phyloP scores from a whole-genome alignment of 2,888 invertebrate species.

The Ichneumoninae sp. region DNA sequence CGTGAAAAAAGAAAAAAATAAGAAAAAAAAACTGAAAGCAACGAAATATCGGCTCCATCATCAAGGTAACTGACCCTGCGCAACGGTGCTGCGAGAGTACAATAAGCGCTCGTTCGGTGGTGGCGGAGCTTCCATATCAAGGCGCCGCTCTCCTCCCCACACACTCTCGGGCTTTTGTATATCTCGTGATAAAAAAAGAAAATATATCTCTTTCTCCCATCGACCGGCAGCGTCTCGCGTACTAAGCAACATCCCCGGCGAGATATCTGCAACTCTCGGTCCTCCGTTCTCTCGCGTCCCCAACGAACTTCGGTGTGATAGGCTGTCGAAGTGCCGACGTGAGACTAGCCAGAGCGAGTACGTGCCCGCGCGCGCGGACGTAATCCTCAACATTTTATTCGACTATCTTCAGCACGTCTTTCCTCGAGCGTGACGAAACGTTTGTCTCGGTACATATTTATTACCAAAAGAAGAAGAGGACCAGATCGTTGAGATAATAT shows the following conservation, averaged over 20 bases:
- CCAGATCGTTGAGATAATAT: conserved; percentile 28
- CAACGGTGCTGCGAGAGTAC: conserved; percentile 76
- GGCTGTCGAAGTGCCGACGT: background rate
- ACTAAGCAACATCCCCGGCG: background rate
- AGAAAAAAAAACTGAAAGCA: conserved; percentile 16
- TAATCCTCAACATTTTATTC: background rate
- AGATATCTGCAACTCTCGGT: conserved; percentile 20
- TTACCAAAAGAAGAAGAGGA: conserved; percentile 55
- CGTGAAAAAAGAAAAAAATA: background rate
- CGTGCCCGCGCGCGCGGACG: background rate
- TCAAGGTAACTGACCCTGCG: conserved; percentile 83
- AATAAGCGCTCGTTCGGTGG: conserved; percentile 55
- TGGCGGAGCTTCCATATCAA: conserved; percentile 58
- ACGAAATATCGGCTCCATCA: conserved; percentile 57
- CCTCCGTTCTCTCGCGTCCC: background rate
- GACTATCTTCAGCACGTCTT: conserved; percentile 24
- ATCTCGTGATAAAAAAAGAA: background rate
- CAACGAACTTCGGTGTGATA: conserved; percentile 34
- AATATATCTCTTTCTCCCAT: background rate
- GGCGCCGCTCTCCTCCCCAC: conserved; percentile 13
- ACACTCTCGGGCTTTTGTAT: conserved; percentile 7
- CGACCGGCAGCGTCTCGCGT: background rate
- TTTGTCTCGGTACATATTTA: background rate
- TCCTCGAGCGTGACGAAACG: background rate
- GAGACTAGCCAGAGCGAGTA: background rate